Conservation (phyloP, 2,797 vertebrate species). For the Erpetoichthys calabaricus region DNA sequence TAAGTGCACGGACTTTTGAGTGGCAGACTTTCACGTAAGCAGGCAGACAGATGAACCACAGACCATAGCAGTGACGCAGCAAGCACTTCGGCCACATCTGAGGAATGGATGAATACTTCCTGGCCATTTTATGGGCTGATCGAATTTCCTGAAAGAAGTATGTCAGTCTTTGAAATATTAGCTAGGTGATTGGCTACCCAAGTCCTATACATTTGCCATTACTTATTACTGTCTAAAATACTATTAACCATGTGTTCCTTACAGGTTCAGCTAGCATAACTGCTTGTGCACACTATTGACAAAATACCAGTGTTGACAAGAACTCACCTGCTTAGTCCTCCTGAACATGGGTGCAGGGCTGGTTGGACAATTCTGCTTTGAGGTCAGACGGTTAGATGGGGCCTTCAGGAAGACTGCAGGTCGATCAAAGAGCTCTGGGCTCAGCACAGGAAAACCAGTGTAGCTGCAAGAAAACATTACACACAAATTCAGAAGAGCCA, state of each 20-base stretch:
- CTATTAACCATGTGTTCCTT: too few species aligned
- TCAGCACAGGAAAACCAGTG: constrained; percentile 83
- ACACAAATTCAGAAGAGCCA: too few species aligned
- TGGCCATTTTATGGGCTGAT: constrained; percentile 85
- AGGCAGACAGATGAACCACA: constrained; percentile 97
- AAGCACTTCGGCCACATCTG: constrained; percentile 98
- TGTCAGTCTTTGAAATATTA: neutral
- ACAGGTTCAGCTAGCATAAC: too few species aligned
- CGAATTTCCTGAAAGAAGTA: constrained; percentile 74
- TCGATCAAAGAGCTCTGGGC: constrained; percentile 71
- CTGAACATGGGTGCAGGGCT: constrained; percentile 90
- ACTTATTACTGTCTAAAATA: too few species aligned
- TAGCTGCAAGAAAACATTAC: constrained; percentile 58
- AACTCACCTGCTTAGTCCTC: constrained; percentile 87
- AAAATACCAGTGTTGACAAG: too few species aligned
- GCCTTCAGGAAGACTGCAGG: constrained; percentile 56
- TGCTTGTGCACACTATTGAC: too few species aligned
- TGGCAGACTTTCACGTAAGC: constrained; percentile 79
- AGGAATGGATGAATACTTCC: constrained; percentile 82
- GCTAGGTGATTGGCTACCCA: too few species aligned
- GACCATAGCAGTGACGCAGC: constrained; percentile 81
- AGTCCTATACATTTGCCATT: too few species aligned
- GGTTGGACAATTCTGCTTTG: constrained; percentile 75
- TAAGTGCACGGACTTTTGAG: constrained; percentile 86
- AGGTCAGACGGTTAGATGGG: constrained; percentile 48